Evolutionary conservation across 2,113 vertebrate species (phyloP).

Genomic region (Petroica traversi): DNA sequence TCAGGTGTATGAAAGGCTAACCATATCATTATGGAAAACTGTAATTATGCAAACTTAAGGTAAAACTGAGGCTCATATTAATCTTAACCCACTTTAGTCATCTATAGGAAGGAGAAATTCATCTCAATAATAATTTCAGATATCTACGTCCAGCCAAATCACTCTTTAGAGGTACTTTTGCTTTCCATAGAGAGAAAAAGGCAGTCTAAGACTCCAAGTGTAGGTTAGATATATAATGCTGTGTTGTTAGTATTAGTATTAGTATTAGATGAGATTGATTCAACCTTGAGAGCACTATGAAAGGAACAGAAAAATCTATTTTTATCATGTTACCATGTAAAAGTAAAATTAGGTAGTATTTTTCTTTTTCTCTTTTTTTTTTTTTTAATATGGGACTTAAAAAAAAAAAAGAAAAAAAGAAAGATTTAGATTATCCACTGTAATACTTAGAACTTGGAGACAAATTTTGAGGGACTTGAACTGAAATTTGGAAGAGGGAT

Average conservation of each 20-base stretch:
- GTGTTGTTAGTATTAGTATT: neutral
- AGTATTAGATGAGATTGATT: neutral
- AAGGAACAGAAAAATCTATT: neutral
- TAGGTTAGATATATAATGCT: neutral
- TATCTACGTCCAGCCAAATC: neutral
- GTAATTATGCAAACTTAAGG: neutral
- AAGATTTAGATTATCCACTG: neutral
- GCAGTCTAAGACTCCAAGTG: neutral
- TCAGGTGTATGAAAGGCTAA: neutral
- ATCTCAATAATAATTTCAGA: neutral
- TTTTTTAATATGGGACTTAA: fast-evolving
- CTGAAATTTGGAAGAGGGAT: neutral
- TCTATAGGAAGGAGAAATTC: neutral
- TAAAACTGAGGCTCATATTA: neutral
- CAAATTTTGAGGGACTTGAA: neutral
- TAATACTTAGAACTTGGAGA: neutral
- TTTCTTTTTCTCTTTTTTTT: neutral
- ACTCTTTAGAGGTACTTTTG: neutral
- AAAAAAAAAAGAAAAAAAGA: neutral
- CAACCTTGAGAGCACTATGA: neutral
- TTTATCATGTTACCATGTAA: neutral
- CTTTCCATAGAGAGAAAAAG: neutral
- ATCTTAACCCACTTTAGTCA: neutral
- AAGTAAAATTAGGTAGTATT: fast-evolving
- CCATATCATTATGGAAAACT: neutral